Percentiles rank a stretch among this genome's conserved stretches.
Evolutionary conservation across 2,113 vertebrate genomes (phyloP).

Genomic region (Nettapus auritus): DNA sequence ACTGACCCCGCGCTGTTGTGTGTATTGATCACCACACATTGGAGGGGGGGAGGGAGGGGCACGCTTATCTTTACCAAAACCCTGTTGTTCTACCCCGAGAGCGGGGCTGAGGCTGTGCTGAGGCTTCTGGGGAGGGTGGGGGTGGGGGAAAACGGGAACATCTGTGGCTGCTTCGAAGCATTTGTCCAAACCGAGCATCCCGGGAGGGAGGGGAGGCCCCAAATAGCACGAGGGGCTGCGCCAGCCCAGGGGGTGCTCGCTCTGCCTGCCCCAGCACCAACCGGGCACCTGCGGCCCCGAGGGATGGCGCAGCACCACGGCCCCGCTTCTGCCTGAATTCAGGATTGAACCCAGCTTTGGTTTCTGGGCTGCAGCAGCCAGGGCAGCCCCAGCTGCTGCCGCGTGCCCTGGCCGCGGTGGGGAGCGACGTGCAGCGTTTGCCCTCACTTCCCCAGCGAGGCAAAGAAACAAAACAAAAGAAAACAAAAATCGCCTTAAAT

Average conservation of each 20-base stretch:
- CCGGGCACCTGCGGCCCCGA: too few relatives aligned
- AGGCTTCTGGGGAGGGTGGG: not conserved
- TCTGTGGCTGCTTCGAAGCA: constrained; percentile 4
- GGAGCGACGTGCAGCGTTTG: not conserved
- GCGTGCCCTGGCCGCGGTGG: not conserved
- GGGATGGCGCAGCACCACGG: not conserved
- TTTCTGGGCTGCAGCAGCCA: not conserved
- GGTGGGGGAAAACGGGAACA: not conserved
- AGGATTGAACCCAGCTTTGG: not conserved
- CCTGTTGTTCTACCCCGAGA: constrained; percentile 7
- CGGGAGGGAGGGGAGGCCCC: not conserved
- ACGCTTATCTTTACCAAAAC: constrained; percentile 10
- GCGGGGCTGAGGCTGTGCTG: not conserved
- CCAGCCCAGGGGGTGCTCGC: not conserved
- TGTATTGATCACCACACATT: not conserved
- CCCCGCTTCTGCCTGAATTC: not conserved
- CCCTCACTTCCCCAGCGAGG: not conserved
- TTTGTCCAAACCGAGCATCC: not conserved
- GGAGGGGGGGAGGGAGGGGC: not conserved
- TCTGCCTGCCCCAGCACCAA: not conserved
- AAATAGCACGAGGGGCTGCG: not conserved
- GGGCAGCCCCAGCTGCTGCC: not conserved
- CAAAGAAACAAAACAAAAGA: not conserved
- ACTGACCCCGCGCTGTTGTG: not conserved
- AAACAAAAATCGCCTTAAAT: constrained; percentile 70